Evolutionary conservation across 2,113 vertebrate genomes (phyloP).

Genomic region (Elanoides forficatus): DNA sequence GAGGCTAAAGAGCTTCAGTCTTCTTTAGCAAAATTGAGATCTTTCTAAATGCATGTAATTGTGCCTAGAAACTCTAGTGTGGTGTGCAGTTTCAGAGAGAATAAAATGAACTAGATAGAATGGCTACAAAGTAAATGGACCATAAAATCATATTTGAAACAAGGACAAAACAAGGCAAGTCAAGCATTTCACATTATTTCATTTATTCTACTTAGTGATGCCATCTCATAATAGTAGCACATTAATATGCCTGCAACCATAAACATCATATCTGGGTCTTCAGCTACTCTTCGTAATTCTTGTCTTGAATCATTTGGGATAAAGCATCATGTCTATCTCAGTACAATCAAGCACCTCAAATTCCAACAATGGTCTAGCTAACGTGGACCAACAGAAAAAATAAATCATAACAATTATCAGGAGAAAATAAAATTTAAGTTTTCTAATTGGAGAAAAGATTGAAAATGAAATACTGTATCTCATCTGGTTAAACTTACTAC

Average conservation of each 20-base stretch:
- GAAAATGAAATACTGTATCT: background rate
- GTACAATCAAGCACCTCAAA: background rate
- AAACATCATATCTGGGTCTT: background rate
- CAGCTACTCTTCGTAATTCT: background rate
- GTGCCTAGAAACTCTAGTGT: background rate
- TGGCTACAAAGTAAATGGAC: slow-evolving; percentile 27
- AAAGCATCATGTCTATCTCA: background rate
- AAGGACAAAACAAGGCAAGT: slow-evolving; percentile 41
- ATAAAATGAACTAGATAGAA: background rate
- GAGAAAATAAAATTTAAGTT: background rate
- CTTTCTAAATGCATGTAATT: background rate
- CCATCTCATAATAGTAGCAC: background rate
- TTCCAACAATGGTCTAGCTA: background rate
- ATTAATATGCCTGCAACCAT: slow-evolving; percentile 31
- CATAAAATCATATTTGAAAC: slow-evolving; percentile 46
- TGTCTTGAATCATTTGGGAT: background rate
- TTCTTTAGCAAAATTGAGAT: background rate
- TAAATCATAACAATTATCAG: background rate
- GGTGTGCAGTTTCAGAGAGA: background rate
- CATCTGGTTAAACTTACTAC: background rate
- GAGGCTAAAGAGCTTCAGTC: background rate
- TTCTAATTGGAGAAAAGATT: background rate
- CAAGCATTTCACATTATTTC: background rate
- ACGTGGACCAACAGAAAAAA: background rate
- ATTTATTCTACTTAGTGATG: slow-evolving; percentile 27